Evolutionary conservation across 2,113 vertebrate genomes (phyloP).

Genomic region (Caretta caretta): DNA sequence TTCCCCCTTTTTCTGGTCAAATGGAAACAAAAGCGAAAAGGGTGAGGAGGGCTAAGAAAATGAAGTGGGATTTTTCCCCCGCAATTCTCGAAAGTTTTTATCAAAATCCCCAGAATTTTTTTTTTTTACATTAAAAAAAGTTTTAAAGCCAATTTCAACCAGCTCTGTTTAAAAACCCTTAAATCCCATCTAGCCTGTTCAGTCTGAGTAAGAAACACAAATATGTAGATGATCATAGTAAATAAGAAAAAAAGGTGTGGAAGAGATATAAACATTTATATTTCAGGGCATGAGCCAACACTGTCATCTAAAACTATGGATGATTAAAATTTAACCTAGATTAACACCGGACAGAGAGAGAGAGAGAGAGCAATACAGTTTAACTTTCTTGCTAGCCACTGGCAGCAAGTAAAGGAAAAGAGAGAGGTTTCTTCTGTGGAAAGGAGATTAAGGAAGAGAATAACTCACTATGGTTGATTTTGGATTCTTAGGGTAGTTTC

Average conservation of each 20-base stretch:
- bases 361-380: neutral
- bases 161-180: neutral
- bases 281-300: neutral
- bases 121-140: neutral
- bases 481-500: neutral
- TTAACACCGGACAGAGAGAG: neutral
- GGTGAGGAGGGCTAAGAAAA: too few relatives aligned
- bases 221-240: constrained; percentile 28
- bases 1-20: too few relatives aligned
- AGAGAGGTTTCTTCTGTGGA: neutral
- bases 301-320: neutral
- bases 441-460: neutral
- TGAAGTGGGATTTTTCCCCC: neutral
- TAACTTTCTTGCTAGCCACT: neutral
- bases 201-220: neutral
- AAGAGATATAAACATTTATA: neutral
- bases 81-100: neutral
- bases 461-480: neutral
- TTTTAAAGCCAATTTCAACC: neutral
- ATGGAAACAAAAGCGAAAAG: neutral
- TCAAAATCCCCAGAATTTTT: neutral
- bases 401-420: neutral
- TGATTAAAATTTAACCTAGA: neutral
- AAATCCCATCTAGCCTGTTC: neutral
- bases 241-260: constrained; percentile 8